Base-by-base conservation (phyloP, 2,888 invertebrate species). In the Agrotis segetum region DNA sequence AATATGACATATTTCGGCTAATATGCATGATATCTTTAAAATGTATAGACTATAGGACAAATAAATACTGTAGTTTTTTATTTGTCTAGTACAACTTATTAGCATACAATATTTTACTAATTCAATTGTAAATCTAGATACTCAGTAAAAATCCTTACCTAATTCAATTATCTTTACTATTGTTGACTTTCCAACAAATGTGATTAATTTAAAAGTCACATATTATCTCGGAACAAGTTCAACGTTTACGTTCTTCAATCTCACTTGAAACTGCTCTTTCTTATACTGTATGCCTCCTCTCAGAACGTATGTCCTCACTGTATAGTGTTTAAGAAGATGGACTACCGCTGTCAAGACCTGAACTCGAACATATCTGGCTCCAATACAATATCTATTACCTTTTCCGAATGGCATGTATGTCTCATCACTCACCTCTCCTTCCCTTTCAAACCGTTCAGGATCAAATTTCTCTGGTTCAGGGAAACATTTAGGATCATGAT, bases 401-500 rank as follows among this genome's bases (percentile, higher is more conserved):
- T 88, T 93, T 1, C 96, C 96, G 78, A 96, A 96, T 0, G 96
- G 95, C 83, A 94, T 82, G 68, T 92, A 96, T 0, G 88, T 87
- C 44, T 86, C 81, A 29, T 92, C 91, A 58, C 78, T 87, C 0
- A 89, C 76, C 49, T 85, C 84, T 3, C 76, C 70, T 49, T 91
- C 90, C 0, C 87, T 82, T 9, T 85, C 74, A 81, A 93, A 94
- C 63, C 95, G 88, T 3, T 95, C 93, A 2, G 96, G 96, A 70
- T 94, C 89, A 79, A 95, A 96, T 2, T 87, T 88, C 61, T 94
- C 90, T 0, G 96, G 96, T 17, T 96, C 87, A 0, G 92, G 90
- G 73, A 91, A 96, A 78, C 93, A 91, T 55, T 93, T 88, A 0
- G 93, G 90, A 73, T 96, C 96, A 52, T 91, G 90, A 69, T 96